A percentile compares a stretch with the other conserved stretches of the same genome.
These are phyloP conservation scores for Drosophila neocordata DNA, from an alignment of 1,140 invertebrate species.

Conservation along the genomic window DNA sequence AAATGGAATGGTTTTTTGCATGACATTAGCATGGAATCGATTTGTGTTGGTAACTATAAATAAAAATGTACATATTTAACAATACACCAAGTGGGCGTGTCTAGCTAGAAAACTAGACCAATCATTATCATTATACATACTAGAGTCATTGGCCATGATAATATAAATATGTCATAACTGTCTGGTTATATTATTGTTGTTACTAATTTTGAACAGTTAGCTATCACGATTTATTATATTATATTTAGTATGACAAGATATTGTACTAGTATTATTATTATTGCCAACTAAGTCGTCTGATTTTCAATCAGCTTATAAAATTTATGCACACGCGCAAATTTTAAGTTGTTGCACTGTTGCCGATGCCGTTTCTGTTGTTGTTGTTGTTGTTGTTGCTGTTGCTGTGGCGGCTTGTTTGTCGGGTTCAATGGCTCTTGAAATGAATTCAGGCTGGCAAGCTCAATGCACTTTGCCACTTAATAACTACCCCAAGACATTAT, in stretches of 20 bases:
- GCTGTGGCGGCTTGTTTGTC: constrained; percentile 16
- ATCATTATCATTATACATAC: not conserved
- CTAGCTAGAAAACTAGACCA: constrained; percentile 37
- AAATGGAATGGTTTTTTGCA: constrained; percentile 40
- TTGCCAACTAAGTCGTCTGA: constrained; percentile 9
- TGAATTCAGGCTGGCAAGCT: constrained; percentile 44
- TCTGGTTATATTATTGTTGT: not conserved
- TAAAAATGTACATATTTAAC: not conserved
- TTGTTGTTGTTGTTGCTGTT: constrained; percentile 21
- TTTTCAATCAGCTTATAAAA: constrained; percentile 43
- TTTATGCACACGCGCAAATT: constrained; percentile 40
- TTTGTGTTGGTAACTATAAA: constrained; percentile 26
- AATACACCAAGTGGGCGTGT: constrained; percentile 37
- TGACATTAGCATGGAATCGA: constrained; percentile 55
- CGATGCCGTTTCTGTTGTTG: not conserved
- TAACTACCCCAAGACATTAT: constrained; percentile 36
- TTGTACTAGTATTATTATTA: not conserved
- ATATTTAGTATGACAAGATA: not conserved
- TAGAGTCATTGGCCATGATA: constrained; percentile 26
- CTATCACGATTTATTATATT: not conserved
- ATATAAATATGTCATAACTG: constrained; percentile 4
- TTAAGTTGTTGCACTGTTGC: constrained; percentile 34
- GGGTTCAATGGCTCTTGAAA: constrained; percentile 59
- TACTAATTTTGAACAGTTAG: too few relatives aligned
- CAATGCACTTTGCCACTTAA: constrained; percentile 71